Conservation (phyloP, 2,888 invertebrate genomes). For the Graphium colonna region DNA sequence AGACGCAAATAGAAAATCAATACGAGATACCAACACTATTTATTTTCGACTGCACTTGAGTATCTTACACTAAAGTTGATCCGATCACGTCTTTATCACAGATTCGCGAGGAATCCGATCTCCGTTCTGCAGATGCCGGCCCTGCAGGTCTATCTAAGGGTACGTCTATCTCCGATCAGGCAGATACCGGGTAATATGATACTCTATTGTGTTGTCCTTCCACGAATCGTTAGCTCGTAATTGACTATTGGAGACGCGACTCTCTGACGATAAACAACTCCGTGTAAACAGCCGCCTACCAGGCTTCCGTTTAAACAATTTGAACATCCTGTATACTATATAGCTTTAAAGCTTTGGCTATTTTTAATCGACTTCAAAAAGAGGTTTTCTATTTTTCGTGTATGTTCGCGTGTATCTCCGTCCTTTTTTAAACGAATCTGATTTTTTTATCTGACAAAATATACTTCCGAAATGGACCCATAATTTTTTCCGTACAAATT, state of each 20-base stretch:
- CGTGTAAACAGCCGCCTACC: slow-evolving; percentile 15
- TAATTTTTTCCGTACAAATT: too few relatives aligned
- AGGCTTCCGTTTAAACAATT: neutral
- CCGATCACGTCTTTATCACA: neutral
- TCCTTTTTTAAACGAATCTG: too few relatives aligned
- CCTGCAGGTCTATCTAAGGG: slow-evolving; percentile 4
- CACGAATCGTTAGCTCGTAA: slow-evolving; percentile 45
- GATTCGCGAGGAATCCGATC: neutral
- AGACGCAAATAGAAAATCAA: too few relatives aligned
- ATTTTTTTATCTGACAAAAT: too few relatives aligned
- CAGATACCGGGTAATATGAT: slow-evolving; percentile 59
- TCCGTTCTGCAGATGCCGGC: neutral
- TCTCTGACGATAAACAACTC: slow-evolving; percentile 21
- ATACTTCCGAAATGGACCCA: too few relatives aligned
- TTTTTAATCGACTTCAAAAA: too few relatives aligned
- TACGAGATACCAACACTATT: too few relatives aligned
- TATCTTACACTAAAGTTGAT: neutral
- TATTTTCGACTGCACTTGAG: too few relatives aligned
- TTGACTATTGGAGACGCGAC: slow-evolving; percentile 46
- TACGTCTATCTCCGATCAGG: slow-evolving; percentile 44
- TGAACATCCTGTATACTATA: too few relatives aligned
- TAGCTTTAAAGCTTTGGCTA: too few relatives aligned
- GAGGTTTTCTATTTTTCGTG: too few relatives aligned
- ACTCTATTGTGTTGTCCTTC: slow-evolving; percentile 64
- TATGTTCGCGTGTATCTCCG: too few relatives aligned